Percentiles rank a stretch among this genome's conserved stretches.
Evolutionary conservation across 2,888 invertebrate genomes (phyloP).

Genomic region (Tromatobia lineatoria): DNA sequence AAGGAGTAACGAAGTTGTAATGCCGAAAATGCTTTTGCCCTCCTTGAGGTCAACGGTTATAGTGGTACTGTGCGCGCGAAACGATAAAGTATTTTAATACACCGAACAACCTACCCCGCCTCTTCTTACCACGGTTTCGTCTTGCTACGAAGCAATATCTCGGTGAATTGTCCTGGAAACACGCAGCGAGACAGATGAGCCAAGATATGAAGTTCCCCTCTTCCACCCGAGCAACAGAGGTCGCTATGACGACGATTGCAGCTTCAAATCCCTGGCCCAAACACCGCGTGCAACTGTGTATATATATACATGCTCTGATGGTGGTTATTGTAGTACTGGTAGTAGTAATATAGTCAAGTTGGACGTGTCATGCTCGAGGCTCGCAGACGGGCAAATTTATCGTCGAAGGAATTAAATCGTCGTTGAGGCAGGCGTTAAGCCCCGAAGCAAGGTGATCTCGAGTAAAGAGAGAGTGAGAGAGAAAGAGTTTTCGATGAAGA

Average conservation of each 20-base stretch:
- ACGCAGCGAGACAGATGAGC: slow-evolving; percentile 22
- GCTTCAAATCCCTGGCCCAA: neutral
- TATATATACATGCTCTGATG: neutral
- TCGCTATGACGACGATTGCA: slow-evolving; percentile 17
- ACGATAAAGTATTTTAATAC: slow-evolving; percentile 52
- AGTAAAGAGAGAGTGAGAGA: slow-evolving; percentile 32
- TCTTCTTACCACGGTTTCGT: neutral
- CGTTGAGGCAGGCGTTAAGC: slow-evolving; percentile 62
- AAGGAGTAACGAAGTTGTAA: slow-evolving; percentile 48
- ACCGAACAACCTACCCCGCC: neutral
- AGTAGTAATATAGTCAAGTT: neutral
- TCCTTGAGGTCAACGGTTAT: slow-evolving; percentile 48
- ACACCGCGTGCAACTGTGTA: neutral
- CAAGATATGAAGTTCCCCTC: slow-evolving; percentile 10
- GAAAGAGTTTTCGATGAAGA: slow-evolving; percentile 24
- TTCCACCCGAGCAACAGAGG: neutral
- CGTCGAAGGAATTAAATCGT: slow-evolving; percentile 64
- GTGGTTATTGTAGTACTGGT: neutral
- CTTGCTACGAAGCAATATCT: neutral
- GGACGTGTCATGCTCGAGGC: slow-evolving; percentile 61
- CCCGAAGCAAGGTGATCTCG: slow-evolving; percentile 57
- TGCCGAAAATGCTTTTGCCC: slow-evolving; percentile 25
- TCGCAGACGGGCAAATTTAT: slow-evolving; percentile 52
- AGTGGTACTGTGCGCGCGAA: neutral
- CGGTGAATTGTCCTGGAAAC: slow-evolving; percentile 23